A percentile compares a stretch with the other conserved stretches of the same genome.
Conservation (phyloP, 2,888 invertebrate genomes). For the Orchestes rusci region DNA sequence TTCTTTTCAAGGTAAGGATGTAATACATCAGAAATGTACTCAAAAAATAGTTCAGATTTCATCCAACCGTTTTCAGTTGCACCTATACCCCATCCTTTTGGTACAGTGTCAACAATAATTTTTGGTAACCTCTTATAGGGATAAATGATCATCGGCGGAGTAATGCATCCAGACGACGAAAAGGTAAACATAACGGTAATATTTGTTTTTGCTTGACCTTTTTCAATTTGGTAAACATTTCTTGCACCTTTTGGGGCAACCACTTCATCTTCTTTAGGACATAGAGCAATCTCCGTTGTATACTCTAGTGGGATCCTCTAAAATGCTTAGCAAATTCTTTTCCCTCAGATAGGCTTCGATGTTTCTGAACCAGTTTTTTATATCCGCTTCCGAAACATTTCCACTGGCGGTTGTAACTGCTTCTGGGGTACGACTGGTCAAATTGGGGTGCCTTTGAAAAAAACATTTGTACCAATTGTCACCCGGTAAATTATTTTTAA, state of each 20-base stretch:
- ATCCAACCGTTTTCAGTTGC: too few species aligned
- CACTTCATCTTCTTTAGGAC: slow-evolving; percentile 30
- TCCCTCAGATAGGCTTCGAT: slow-evolving; percentile 26
- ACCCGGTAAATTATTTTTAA: slow-evolving; percentile 26
- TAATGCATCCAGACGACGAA: background rate
- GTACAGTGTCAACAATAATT: slow-evolving; percentile 33
- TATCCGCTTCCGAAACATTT: slow-evolving; percentile 28
- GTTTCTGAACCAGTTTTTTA: slow-evolving; percentile 29
- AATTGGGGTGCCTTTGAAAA: slow-evolving; percentile 27
- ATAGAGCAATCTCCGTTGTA: slow-evolving; percentile 34
- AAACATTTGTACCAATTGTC: too few species aligned
- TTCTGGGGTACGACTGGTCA: slow-evolving; percentile 27
- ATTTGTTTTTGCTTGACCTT: slow-evolving; percentile 34
- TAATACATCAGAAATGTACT: too few species aligned
- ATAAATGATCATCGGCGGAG: slow-evolving; percentile 34
- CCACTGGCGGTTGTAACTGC: slow-evolving; percentile 30
- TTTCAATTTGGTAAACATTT: slow-evolving; percentile 39
- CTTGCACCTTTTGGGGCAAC: slow-evolving; percentile 27
- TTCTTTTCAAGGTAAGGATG: too few species aligned
- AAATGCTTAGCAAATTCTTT: slow-evolving; percentile 17
- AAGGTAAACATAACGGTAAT: slow-evolving; percentile 40
- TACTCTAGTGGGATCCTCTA: slow-evolving; percentile 30
- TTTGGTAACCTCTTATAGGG: slow-evolving; percentile 29
- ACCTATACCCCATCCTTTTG: too few species aligned
- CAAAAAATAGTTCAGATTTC: too few species aligned